Evolutionary conservation across 2,888 invertebrate species (phyloP).

Genomic region (Ditula angustiorana): DNA sequence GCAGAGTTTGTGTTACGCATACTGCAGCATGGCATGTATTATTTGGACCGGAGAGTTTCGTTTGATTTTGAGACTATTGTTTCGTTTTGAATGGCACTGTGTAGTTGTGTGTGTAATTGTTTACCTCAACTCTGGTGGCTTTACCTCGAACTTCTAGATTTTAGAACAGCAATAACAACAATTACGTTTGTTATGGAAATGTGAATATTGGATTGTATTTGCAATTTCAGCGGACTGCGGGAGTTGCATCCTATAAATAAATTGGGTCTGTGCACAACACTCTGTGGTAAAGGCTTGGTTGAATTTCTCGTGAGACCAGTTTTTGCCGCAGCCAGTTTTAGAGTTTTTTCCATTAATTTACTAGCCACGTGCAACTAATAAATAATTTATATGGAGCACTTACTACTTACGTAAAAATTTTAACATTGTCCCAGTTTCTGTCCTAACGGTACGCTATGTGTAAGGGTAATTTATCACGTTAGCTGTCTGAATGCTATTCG

Average conservation of each 20-base stretch:
- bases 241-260: constrained; percentile 25
- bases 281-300: constrained; percentile 2
- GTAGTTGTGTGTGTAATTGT: too few relatives aligned
- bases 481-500: background rate
- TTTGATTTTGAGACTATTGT: too few relatives aligned
- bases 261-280: constrained; percentile 1
- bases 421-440: constrained; percentile 12
- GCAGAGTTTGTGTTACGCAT: too few relatives aligned
- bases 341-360: background rate
- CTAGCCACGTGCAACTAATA: constrained; percentile 29
- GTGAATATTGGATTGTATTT: constrained; percentile 22
- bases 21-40: too few relatives aligned
- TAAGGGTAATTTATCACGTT: background rate
- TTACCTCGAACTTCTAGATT: too few relatives aligned
- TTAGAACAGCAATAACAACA: too few relatives aligned
- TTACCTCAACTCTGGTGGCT: too few relatives aligned
- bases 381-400: constrained; percentile 30
- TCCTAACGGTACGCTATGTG: background rate
- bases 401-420: constrained; percentile 11
- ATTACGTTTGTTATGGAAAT: constrained; percentile 13
- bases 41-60: too few relatives aligned
- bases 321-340: constrained; percentile 3
- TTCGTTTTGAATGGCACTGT: too few relatives aligned
- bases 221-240: constrained; percentile 18
- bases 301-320: constrained; percentile 6